phyloP scores from a whole-genome alignment of 2,113 vertebrate genomes.

The Hemichromis elongatus region DNA sequence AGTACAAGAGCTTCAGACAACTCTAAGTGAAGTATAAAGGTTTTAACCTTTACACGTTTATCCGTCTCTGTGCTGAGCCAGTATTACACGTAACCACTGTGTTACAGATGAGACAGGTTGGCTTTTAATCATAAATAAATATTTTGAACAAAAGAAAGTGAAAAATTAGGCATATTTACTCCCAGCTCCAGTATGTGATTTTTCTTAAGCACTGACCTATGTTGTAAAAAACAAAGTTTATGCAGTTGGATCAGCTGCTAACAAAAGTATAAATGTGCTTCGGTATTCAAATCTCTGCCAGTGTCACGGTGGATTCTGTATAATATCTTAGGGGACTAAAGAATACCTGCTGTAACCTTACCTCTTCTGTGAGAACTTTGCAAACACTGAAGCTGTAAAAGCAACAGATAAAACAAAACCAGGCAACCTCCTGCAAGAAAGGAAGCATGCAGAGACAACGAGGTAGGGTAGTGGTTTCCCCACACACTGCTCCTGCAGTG shows the following conservation, averaged over 20 bases:
- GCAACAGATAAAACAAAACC: background rate
- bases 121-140: background rate
- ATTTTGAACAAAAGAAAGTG: rapidly evolving
- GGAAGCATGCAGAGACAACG: background rate
- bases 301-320: background rate
- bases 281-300: rapidly evolving
- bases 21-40: background rate
- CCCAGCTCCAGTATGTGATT: rapidly evolving
- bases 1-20: no score
- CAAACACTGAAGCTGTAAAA: background rate
- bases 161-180: background rate
- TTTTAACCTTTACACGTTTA: background rate
- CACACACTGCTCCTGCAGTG: background rate
- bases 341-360: background rate
- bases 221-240: background rate
- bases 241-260: background rate
- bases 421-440: background rate
- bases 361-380: background rate
- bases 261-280: background rate
- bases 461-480: background rate
- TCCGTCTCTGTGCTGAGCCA: background rate
- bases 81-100: background rate
- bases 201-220: background rate
- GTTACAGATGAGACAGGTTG: background rate
- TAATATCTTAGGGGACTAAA: background rate